Evolutionary conservation across 2,888 invertebrate species (phyloP).

Genomic region (Adelognathus sp.): DNA sequence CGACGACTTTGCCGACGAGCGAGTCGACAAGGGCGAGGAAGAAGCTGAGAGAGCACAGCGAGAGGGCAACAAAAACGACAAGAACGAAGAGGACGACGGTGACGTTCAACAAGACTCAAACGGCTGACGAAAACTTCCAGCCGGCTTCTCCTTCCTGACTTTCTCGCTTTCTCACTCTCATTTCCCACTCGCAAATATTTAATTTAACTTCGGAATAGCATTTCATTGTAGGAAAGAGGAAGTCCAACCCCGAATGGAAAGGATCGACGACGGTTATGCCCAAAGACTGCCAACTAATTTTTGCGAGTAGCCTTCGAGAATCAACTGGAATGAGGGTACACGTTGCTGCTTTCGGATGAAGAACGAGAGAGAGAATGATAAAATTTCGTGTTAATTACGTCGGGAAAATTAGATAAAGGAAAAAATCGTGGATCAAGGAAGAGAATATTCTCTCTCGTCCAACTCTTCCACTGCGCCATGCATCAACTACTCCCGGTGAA

Average conservation of each 20-base stretch:
- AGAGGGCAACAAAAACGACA: neutral
- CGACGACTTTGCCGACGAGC: constrained; percentile 7
- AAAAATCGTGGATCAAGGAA: neutral
- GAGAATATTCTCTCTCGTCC: neutral
- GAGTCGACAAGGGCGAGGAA: neutral
- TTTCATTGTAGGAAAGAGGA: constrained; percentile 56
- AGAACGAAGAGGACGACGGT: constrained; percentile 2
- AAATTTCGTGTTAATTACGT: neutral
- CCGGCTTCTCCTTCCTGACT: constrained; percentile 4
- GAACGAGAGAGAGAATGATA: neutral
- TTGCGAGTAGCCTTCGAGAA: constrained; percentile 36
- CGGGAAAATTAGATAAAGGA: neutral
- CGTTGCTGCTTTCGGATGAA: neutral
- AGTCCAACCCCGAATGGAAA: neutral
- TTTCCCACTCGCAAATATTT: constrained; percentile 62
- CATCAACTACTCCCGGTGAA: too few relatives aligned
- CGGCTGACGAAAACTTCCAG: constrained; percentile 42
- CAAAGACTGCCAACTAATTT: constrained; percentile 44
- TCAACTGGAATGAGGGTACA: neutral
- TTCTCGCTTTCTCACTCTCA: constrained; percentile 10
- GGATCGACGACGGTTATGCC: constrained; percentile 27
- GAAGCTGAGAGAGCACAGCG: neutral
- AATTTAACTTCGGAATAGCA: constrained; percentile 69
- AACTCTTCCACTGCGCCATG: too few relatives aligned
- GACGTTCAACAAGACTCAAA: constrained; percentile 25